Conservation (phyloP, 2,113 vertebrate species). For the Lonchura striata region DNA sequence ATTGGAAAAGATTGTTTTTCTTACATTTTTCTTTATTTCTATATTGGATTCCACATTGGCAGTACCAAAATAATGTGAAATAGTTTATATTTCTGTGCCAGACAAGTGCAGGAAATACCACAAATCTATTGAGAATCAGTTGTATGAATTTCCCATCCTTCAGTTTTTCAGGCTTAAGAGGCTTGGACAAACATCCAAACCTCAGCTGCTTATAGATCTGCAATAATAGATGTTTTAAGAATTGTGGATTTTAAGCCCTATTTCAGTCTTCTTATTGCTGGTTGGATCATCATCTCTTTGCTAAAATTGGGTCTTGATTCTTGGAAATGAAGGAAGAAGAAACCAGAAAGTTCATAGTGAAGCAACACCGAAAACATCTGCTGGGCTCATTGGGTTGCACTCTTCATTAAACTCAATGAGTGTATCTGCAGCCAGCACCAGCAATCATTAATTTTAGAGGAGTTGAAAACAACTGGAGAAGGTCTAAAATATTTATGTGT, state of each 20-base stretch:
- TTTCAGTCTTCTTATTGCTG: slow-evolving; percentile 14
- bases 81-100: not conserved
- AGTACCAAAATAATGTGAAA: not conserved
- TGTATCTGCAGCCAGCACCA: not conserved
- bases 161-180: not conserved
- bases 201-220: not conserved
- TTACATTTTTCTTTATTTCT: not conserved
- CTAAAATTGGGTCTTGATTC: slow-evolving; percentile 56
- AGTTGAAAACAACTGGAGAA: not conserved
- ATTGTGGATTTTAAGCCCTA: not conserved
- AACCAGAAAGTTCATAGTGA: slow-evolving; percentile 51
- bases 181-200: not conserved
- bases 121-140: not conserved
- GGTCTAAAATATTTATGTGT: not conserved
- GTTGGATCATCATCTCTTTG: slow-evolving; percentile 3
- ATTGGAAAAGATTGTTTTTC: not conserved
- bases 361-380: slow-evolving; percentile 51
- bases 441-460: not conserved
- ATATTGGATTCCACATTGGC: not conserved
- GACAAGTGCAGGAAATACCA: slow-evolving; percentile 49
- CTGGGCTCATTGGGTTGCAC: slow-evolving; percentile 6
- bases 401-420: slow-evolving; percentile 10
- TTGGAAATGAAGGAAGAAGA: slow-evolving; percentile 46
- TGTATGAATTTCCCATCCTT: not conserved
- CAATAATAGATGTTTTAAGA: not conserved